Evolutionary conservation across 1,140 invertebrate genomes (phyloP).

Genomic region (Acromyrmex echinatior): DNA sequence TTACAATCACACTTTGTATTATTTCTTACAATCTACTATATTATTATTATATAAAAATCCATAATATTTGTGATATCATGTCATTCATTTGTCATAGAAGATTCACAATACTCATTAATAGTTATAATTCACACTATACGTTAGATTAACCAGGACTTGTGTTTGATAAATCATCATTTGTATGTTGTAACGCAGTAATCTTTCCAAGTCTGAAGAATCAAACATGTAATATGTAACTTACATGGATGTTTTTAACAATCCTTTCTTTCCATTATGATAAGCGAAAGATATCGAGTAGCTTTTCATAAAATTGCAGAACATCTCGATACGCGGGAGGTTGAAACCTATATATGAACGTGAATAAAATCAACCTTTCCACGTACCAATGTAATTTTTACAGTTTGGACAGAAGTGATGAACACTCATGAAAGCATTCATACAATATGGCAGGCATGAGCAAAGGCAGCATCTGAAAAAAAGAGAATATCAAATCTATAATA

Average conservation of each 20-base stretch:
- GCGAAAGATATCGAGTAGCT: conserved; percentile 45
- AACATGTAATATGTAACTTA: conserved; percentile 15
- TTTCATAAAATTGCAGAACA: conserved; percentile 28
- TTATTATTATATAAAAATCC: conserved; percentile 19
- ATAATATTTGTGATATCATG: background rate
- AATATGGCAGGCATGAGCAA: conserved; percentile 87
- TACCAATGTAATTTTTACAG: conserved; percentile 86
- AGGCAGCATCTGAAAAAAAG: conserved; percentile 85
- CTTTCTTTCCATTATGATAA: conserved; percentile 41
- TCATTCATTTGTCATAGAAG: conserved; percentile 1
- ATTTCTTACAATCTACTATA: conserved; percentile 32
- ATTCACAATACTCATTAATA: conserved; percentile 1
- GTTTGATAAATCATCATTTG: background rate
- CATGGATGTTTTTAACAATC: conserved; percentile 2
- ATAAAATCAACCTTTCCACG: conserved; percentile 84
- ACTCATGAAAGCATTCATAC: conserved; percentile 85
- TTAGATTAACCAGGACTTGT: background rate
- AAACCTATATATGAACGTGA: conserved; percentile 2
- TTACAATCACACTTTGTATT: conserved; percentile 11
- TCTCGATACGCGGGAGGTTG: conserved; percentile 39
- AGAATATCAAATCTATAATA: background rate
- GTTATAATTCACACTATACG: background rate
- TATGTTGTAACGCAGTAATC: background rate
- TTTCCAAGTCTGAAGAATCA: background rate
- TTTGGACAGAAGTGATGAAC: conserved; percentile 86